Evolutionary conservation across 2,113 vertebrate genomes (phyloP), one percentile per base, ranked within the genome.

Genomic region (Microcebus tavaratra): DNA sequence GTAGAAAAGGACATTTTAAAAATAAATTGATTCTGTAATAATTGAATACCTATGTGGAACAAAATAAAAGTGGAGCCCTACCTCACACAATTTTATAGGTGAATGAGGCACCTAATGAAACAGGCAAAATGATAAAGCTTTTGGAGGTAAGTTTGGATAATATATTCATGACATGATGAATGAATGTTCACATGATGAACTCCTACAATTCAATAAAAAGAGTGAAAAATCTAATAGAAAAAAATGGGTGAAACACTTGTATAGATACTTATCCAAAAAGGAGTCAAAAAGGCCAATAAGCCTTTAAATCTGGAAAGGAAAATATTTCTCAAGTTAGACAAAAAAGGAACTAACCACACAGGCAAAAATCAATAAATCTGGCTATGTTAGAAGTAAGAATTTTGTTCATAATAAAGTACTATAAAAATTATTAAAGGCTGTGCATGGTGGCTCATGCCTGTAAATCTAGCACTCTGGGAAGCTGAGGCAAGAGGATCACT

Each of bases 251-350:
- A n/a, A n/a, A n/a, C n/a, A n/a, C n/a, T n/a, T n/a, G n/a, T n/a
- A n/a, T n/a, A n/a, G n/a, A n/a, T n/a, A n/a, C n/a, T n/a, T n/a
- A n/a, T n/a, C n/a, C n/a, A n/a, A n/a, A n/a, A n/a, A n/a, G n/a
- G n/a, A n/a, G n/a, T n/a, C n/a, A n/a, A n/a, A n/a, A n/a, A n/a
- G n/a, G n/a, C n/a, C n/a, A n/a, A n/a, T n/a, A n/a, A n/a, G n/a
- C n/a, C n/a, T n/a, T n/a, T n/a, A n/a, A n/a, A n/a, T 76, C 8
- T 81, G 15, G 13, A 67, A 63, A 91, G 15, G 48, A 29, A 88
- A 78, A 20, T 91, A 80, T 39, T 88, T 89, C 34, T 89, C 50
- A 92, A 84, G 81, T 50, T 80, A 84, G 57, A 90, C 6, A n/a
- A 12, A n/a, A 88, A 65, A 31, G 21, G 21, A 23, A 76, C 11